Percentiles rank a stretch among this genome's conserved stretches.
Conservation (phyloP, 2,113 vertebrate species). For the Monopterus albus region DNA sequence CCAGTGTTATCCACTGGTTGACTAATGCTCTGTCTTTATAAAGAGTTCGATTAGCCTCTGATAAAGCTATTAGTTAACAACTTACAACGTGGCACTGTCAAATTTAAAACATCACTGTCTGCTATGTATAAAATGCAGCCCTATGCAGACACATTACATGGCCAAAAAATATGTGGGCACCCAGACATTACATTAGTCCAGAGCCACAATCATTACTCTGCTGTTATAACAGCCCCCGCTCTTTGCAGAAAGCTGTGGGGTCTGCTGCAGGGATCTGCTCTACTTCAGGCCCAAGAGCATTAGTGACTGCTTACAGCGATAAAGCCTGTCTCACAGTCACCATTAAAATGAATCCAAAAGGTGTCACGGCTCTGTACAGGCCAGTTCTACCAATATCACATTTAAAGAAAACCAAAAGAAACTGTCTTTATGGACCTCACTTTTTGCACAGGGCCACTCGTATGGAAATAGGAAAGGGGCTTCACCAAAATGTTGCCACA, state of each 20-base stretch:
- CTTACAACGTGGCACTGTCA: too few relatives aligned
- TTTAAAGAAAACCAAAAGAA: not conserved
- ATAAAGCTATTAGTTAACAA: too few relatives aligned
- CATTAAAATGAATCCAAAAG: slow-evolving; percentile 4
- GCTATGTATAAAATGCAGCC: not conserved
- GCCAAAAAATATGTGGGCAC: not conserved
- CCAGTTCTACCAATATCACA: not conserved
- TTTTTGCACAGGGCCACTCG: not conserved
- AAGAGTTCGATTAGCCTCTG: too few relatives aligned
- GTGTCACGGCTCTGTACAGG: not conserved
- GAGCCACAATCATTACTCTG: not conserved
- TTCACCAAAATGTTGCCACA: not conserved
- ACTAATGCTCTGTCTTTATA: too few relatives aligned
- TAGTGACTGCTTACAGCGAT: not conserved
- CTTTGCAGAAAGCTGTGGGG: not conserved
- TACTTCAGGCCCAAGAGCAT: not conserved
- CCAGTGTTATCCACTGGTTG: not conserved
- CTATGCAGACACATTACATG: not conserved
- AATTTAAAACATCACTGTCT: not conserved
- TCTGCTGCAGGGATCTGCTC: slow-evolving; percentile 2
- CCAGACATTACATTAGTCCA: not conserved
- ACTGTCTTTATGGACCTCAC: not conserved
- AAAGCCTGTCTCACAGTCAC: not conserved
- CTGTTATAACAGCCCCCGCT: not conserved
- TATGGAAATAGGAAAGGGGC: not conserved